Percentiles rank a stretch among this genome's conserved stretches.
phyloP scores from a whole-genome alignment of 2,888 invertebrate genomes.

The Sceliomorpha sp. region DNA sequence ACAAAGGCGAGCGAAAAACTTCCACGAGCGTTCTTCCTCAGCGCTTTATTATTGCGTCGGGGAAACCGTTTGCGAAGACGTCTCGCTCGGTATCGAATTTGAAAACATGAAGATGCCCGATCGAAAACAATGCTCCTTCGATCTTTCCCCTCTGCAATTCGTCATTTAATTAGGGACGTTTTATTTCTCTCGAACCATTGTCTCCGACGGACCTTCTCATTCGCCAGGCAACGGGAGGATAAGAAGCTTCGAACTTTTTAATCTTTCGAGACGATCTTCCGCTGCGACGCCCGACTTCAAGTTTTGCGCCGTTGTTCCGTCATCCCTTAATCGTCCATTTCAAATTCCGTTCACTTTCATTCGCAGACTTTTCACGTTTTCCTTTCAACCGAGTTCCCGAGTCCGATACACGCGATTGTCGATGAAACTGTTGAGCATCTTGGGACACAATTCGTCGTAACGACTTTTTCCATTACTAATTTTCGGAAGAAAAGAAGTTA shows the following conservation, averaged over 20 bases:
- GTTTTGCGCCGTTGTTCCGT: conserved; percentile 58
- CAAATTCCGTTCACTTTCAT: conserved; percentile 63
- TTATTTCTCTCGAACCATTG: conserved; percentile 67
- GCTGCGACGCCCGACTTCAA: conserved; percentile 54
- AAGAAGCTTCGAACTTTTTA: conserved; percentile 65
- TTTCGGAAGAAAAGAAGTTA: conserved; percentile 42
- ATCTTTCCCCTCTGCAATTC: conserved; percentile 31
- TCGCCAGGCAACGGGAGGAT: conserved; percentile 56
- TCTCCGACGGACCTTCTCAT: conserved; percentile 63
- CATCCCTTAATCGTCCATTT: conserved; percentile 63
- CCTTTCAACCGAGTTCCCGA: conserved; percentile 12
- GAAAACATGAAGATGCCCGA: conserved; percentile 17
- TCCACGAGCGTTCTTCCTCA: conserved; percentile 1
- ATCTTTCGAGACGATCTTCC: conserved; percentile 62
- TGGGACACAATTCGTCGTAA: background rate
- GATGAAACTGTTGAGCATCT: conserved; percentile 12
- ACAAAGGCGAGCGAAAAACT: conserved; percentile 4
- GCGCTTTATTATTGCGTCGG: conserved; percentile 2
- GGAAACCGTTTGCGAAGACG: too few relatives aligned
- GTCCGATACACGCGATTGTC: conserved; percentile 10
- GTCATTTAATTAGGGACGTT: conserved; percentile 73
- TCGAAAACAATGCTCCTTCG: conserved; percentile 26
- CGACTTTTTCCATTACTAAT: too few relatives aligned
- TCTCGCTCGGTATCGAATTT: conserved; percentile 12
- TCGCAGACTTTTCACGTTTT: conserved; percentile 45